phyloP scores from a whole-genome alignment of 2,888 invertebrate species.

The Macrostomum cliftonense region DNA sequence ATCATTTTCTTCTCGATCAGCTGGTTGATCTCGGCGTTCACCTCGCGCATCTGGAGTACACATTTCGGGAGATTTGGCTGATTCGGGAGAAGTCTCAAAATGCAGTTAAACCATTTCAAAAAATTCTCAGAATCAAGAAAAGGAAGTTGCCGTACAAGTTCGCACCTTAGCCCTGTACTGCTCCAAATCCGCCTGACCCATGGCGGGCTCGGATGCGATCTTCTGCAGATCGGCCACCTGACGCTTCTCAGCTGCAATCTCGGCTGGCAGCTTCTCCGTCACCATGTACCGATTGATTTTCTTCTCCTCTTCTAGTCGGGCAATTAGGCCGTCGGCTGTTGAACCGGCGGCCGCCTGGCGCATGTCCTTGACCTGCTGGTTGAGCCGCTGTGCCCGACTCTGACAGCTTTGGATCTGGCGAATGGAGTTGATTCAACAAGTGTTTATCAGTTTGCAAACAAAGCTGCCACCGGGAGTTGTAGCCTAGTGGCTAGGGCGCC shows the following conservation, averaged over 20 bases:
- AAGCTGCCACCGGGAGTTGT: too few species aligned
- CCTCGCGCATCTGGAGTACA: conserved; percentile 40
- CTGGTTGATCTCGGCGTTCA: conserved; percentile 49
- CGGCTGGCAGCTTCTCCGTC: conserved; percentile 59
- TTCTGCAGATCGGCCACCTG: conserved; percentile 51
- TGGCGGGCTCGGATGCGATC: conserved; percentile 49
- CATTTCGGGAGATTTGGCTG: conserved; percentile 2
- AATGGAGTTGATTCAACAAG: too few species aligned
- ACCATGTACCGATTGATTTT: conserved; percentile 55
- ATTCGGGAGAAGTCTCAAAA: neutral
- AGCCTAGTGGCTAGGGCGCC: too few species aligned
- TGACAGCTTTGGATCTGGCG: conserved; percentile 40
- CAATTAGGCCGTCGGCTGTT: conserved; percentile 49
- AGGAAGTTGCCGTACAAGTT: too few species aligned
- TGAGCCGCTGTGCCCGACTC: conserved; percentile 46
- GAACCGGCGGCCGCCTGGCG: conserved; percentile 44
- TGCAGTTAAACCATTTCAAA: too few species aligned
- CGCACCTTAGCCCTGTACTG: conserved; percentile 47
- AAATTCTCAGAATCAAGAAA: too few species aligned
- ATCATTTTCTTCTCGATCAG: conserved; percentile 53
- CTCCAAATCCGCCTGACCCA: conserved; percentile 49
- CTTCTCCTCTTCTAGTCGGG: conserved; percentile 56
- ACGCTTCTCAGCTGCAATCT: conserved; percentile 47
- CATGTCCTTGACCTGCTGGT: conserved; percentile 49
- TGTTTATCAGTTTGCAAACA: too few species aligned